Conservation (phyloP, 2,797 vertebrate species). For the Furcifer pardalis region DNA sequence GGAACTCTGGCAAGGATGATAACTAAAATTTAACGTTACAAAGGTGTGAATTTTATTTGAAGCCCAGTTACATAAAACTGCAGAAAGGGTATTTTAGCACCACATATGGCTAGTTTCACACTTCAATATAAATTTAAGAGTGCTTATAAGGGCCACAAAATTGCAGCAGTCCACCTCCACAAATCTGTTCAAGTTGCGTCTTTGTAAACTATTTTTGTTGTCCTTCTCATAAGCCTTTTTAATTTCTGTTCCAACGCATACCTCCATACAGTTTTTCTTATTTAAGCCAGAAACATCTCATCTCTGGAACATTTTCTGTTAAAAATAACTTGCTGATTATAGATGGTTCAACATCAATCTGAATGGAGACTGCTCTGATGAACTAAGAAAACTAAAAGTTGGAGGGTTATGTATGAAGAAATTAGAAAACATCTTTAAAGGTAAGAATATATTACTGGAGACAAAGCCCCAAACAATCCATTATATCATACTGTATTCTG, state of each 20-base stretch:
- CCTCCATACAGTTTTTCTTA: neutral
- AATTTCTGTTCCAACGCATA: neutral
- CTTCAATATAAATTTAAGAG: neutral
- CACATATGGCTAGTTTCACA: conserved; percentile 14
- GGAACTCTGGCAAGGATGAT: neutral
- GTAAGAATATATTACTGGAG: no score
- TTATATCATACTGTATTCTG: no score
- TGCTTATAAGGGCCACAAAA: neutral
- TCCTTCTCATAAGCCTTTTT: neutral
- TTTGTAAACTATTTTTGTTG: neutral
- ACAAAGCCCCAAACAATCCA: no score
- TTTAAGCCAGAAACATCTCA: neutral
- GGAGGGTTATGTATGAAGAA: no score
- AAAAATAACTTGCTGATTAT: no score
- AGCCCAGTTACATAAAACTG: neutral
- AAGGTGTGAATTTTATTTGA: neutral
- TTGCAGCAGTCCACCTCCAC: neutral
- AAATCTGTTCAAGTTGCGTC: neutral
- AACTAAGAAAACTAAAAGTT: no score
- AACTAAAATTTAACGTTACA: neutral
- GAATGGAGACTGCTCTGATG: no score
- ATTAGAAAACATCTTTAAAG: no score
- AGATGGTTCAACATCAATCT: no score
- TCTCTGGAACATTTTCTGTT: neutral
- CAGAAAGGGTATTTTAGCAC: neutral